Conservation (phyloP, 2,888 invertebrate genomes). For the Pterostichus niger region DNA sequence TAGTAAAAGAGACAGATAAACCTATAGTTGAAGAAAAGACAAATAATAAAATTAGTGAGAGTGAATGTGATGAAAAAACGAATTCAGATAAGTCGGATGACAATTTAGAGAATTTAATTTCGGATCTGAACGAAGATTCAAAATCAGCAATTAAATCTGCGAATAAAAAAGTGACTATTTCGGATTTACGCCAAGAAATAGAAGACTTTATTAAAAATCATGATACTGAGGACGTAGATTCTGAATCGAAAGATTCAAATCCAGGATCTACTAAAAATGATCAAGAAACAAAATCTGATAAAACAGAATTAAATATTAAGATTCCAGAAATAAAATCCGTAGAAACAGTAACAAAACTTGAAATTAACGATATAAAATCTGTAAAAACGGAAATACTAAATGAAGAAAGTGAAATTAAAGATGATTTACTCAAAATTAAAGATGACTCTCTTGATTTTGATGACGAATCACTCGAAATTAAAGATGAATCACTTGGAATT, state of each 20-base stretch:
- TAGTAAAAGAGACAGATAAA: not conserved
- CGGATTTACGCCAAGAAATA: constrained; percentile 56
- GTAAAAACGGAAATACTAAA: not conserved
- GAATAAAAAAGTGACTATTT: constrained; percentile 29
- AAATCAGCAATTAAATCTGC: constrained; percentile 14
- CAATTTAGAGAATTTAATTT: constrained; percentile 33
- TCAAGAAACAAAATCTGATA: not conserved
- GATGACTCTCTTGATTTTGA: not conserved
- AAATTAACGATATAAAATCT: not conserved
- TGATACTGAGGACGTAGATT: constrained; percentile 18
- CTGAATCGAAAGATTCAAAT: not conserved
- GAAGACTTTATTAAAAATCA: constrained; percentile 50
- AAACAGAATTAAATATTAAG: not conserved
- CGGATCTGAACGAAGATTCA: constrained; percentile 28
- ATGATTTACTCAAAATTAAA: not conserved
- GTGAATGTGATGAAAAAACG: constrained; percentile 11
- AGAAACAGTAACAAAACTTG: not conserved
- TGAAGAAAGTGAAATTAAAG: not conserved
- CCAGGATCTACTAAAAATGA: not conserved
- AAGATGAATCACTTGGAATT: not conserved
- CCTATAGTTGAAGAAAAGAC: not conserved
- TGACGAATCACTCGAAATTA: not conserved
- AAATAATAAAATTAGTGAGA: constrained; percentile 28
- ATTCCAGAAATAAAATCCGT: not conserved
- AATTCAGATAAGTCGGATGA: constrained; percentile 23